Evolutionary conservation across 2,888 invertebrate genomes (phyloP).

Genomic region (Ochropacha duplaris): DNA sequence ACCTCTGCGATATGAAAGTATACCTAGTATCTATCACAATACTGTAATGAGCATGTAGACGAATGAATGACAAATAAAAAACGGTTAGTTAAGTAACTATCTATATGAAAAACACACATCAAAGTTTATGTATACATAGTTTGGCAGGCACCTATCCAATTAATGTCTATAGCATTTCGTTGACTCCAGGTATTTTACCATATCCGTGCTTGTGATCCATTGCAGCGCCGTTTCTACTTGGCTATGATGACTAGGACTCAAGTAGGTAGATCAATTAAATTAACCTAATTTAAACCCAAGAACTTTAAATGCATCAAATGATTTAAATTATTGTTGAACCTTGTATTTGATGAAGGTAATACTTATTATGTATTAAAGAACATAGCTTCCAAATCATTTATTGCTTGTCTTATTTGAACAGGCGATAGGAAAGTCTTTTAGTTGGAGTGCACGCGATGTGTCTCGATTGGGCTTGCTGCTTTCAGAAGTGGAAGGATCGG

Average conservation of each 20-base stretch:
- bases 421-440: slow-evolving; percentile 71
- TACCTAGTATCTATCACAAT: no score
- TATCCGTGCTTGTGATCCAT: slow-evolving; percentile 67
- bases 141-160: no score
- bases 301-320: not conserved
- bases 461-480: slow-evolving; percentile 64
- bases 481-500: slow-evolving; percentile 58
- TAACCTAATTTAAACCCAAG: not conserved
- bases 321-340: no score
- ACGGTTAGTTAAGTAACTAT: no score
- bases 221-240: slow-evolving; percentile 67
- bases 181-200: slow-evolving; percentile 66
- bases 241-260: slow-evolving; percentile 70
- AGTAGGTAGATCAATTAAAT: slow-evolving; percentile 35
- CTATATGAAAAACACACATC: no score
- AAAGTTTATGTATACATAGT: no score
- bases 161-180: not conserved
- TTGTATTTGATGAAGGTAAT: not conserved
- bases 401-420: slow-evolving; percentile 36
- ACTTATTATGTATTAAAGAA: no score
- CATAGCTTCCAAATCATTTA: slow-evolving; percentile 1
- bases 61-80: no score
- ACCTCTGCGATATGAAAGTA: no score
- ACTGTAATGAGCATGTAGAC: no score
- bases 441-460: slow-evolving; percentile 72